Evolutionary conservation across 2,113 vertebrate genomes (phyloP).

Genomic region (Odobenus rosmarus): DNA sequence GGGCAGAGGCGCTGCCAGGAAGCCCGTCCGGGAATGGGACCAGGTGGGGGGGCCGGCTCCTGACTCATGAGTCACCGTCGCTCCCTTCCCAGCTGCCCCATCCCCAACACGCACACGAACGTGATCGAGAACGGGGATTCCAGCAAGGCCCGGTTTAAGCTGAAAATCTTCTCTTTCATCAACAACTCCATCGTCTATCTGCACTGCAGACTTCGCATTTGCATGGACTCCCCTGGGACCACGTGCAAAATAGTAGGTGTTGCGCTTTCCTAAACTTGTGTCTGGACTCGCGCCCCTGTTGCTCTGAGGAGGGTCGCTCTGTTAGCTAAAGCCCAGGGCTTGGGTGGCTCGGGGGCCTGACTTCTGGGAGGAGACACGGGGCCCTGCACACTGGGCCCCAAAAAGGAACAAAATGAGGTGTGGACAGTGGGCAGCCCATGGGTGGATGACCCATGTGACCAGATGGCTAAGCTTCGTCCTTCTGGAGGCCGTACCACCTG

Average conservation of each 20-base stretch:
- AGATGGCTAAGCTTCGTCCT: background rate
- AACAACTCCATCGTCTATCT: conserved; percentile 90
- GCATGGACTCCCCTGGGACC: conserved; percentile 82
- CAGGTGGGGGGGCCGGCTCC: accelerated
- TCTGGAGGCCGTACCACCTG: accelerated
- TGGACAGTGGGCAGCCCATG: accelerated
- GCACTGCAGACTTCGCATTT: conserved; percentile 92
- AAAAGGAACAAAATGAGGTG: accelerated
- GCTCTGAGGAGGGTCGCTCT: accelerated
- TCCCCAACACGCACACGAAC: conserved; percentile 84
- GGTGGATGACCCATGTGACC: accelerated
- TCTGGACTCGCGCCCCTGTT: accelerated
- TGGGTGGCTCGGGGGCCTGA: accelerated
- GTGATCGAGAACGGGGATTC: conserved; percentile 91
- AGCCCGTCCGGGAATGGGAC: accelerated
- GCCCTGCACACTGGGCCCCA: accelerated
- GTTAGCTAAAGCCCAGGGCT: accelerated
- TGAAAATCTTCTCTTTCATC: conserved; percentile 91
- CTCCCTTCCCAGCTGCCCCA: conserved; percentile 88
- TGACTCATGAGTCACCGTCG: accelerated
- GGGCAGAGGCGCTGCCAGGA: accelerated
- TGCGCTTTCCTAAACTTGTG: background rate
- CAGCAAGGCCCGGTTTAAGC: conserved; percentile 89
- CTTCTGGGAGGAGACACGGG: background rate
- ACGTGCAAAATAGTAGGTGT: conserved; percentile 90